Percentiles rank a stretch among this genome's conserved stretches.
Evolutionary conservation across 2,113 vertebrate genomes (phyloP).

Genomic region (Grammomys dolichurus): DNA sequence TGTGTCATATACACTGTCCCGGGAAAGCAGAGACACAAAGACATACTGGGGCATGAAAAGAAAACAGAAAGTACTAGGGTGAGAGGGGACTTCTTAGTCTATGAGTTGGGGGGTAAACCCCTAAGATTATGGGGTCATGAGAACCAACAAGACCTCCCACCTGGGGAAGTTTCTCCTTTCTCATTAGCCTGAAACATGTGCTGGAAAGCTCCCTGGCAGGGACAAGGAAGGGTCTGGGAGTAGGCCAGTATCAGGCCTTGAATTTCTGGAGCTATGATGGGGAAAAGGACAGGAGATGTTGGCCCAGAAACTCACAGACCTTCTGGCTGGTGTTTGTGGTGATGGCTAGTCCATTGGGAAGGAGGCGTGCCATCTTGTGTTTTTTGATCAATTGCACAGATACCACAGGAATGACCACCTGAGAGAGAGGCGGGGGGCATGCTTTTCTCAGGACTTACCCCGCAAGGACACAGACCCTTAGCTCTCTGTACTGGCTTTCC

Average conservation of each 20-base stretch:
- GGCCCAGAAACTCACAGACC: slow-evolving; percentile 84
- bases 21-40: slow-evolving; percentile 96
- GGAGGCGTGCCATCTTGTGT: slow-evolving; percentile 95
- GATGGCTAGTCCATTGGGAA: slow-evolving; percentile 96
- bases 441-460: background rate
- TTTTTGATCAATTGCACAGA: slow-evolving; percentile 96
- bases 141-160: background rate
- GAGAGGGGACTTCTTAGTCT: background rate
- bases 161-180: background rate
- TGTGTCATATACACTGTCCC: slow-evolving; percentile 95
- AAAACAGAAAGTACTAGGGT: background rate
- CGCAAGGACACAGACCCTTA: background rate
- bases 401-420: slow-evolving; percentile 95
- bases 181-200: background rate
- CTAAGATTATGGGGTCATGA: background rate
- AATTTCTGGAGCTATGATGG: background rate
- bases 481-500: background rate
- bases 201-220: background rate
- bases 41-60: slow-evolving; percentile 89
- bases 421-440: background rate
- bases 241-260: background rate
- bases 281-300: background rate
- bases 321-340: slow-evolving; percentile 95
- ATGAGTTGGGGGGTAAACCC: background rate
- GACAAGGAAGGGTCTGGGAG: background rate